Evolutionary conservation across 2,888 invertebrate genomes (phyloP), one percentile per base, ranked within the genome.

Genomic region (Catocala fraxini): DNA sequence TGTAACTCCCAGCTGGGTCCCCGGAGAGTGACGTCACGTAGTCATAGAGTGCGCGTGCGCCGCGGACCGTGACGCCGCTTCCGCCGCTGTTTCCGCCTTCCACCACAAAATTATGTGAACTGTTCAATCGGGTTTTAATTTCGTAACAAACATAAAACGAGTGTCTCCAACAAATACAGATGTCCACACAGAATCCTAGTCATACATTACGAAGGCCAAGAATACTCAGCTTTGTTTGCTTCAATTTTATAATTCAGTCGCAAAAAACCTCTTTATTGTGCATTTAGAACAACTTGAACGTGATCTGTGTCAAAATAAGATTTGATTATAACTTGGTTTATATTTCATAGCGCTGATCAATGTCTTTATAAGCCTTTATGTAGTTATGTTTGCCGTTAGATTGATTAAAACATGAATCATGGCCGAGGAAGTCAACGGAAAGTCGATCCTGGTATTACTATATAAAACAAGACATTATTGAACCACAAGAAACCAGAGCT

Each of bases 71-170:
- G 90, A 91, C 91, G 87, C 87, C 85, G 89, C 85, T 93, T 93
- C 93, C 93, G 93, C 83, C 80, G 85, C 75, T 80, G 84, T 87
- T 93, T 94, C 93, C 93, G 93, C 89, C 92, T 89, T 89, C 90
- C 83, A 87, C 87, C 83, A 82, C 87, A 82, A 86, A 82, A 89
- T 87, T 88, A 88, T 91, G 86, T 89, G 88, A 87, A 85, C 88
- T 85, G 86, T 86, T 88, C 79, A 88, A 87, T 88, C 80, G 81
- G 81, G 84, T 85, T 88, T 87, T 79, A 78, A 86, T 87, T 88
- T 86, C 80, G 84, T 86, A 83, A 86, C 64, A 71, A 65, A 71
- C 56, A 46, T 65, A 43, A 65, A 65, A 61, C 51, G 11, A 33
- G 47, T 60, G 63, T 66, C 62, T 64, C 65, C 51, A 62, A 70